phyloP scores from a whole-genome alignment of 1,140 invertebrate genomes.

The Solen grandis region DNA sequence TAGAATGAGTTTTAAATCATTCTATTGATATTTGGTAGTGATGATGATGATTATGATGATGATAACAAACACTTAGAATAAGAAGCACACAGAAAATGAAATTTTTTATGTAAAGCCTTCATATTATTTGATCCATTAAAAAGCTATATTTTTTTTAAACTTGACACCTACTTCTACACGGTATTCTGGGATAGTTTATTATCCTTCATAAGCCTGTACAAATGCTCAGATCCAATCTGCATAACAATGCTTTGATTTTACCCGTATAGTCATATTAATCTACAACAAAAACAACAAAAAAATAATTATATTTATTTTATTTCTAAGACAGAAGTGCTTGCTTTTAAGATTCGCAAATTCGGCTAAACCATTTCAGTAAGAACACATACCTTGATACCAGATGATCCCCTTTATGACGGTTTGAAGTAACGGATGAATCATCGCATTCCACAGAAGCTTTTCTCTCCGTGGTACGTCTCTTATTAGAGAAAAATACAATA shows the following conservation, averaged over 20 bases:
- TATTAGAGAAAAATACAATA: too few relatives aligned
- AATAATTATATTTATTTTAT: conserved; percentile 5
- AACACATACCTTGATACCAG: conserved; percentile 74
- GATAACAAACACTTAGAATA: neutral
- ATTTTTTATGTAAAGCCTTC: too few relatives aligned
- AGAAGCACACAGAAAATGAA: too few relatives aligned
- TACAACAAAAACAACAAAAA: neutral
- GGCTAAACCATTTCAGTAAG: neutral
- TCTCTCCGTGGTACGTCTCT: too few relatives aligned
- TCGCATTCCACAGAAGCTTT: conserved; percentile 72
- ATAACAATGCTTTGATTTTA: too few relatives aligned
- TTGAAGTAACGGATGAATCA: conserved; percentile 68
- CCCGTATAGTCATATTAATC: neutral
- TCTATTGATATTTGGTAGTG: too few relatives aligned
- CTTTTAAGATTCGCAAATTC: neutral
- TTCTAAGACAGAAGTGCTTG: neutral
- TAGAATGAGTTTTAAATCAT: neutral
- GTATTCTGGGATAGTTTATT: too few relatives aligned
- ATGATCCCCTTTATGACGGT: conserved; percentile 69
- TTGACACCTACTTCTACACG: too few relatives aligned
- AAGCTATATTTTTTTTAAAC: too few relatives aligned
- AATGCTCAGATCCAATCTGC: too few relatives aligned
- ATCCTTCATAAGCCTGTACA: too few relatives aligned
- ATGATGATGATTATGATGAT: neutral
- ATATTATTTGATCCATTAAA: too few relatives aligned